Evolutionary conservation across 2,888 invertebrate genomes (phyloP), one percentile per base, ranked within the genome.

Genomic region (Cosmia pyralina): DNA sequence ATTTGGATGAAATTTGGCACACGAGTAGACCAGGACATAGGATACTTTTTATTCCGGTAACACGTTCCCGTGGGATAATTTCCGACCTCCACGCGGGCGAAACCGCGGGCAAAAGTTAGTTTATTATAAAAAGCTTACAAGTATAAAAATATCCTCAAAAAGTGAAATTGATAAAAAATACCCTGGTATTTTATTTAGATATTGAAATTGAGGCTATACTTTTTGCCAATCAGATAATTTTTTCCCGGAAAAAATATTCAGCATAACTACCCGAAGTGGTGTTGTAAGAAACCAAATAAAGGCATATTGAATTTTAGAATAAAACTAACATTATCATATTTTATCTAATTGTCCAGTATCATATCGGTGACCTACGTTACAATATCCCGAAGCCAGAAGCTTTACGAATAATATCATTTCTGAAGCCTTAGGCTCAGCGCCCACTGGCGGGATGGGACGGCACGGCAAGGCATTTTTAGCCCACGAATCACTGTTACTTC

Each of bases 401-500:
- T 75, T 71, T 69, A 48, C 55, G 72, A 72, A 81, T 44, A 77
- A 78, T 74, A 73, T 75, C 28, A 83, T 77, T 80, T 83, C 70
- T 85, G 75, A 53, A 76, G 22, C 60, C 78, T 60, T 73, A 77
- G 82, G 60, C 28, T 11, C n/a, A 41, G 4, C 59, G 59, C 19
- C 5, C 46, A 74, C 58, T 38, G 13, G 38, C 8, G 8, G 57
- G 22, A 38, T 11, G 41, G 8, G n/a, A 48, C 28, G 28, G 6
- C 22, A 28, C 17, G 4, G 2, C 17, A 46, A 22, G 44, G 22
- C 17, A 28, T 28, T 19, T 46, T 28, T 28, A 28, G 0, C 19
- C 1, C 62, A 46, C 28, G 19, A 46, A 19, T 28, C 44, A 17
- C 38, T 7, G 41, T 22, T 44, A 10, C 6, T 60, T 57, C 11